Evolutionary conservation across 2,113 vertebrate species (phyloP), one percentile per base, ranked within the genome.

Genomic region (Passer montanus): DNA sequence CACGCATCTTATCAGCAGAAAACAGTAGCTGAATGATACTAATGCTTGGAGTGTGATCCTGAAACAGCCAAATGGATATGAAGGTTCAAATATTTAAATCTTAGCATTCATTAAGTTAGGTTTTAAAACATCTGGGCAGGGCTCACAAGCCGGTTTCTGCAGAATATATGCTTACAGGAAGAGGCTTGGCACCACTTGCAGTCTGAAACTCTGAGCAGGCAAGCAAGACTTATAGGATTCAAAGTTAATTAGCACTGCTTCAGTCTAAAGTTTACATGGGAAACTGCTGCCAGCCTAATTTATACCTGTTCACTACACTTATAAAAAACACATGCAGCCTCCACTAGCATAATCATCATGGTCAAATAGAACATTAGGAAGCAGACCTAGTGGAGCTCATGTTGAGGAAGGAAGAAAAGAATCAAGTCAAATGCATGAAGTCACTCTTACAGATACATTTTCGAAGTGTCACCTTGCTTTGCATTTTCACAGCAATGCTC

Each of bases 101-200:
- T 49, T 85, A 82, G 31, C 9, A 39, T 69, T 47, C 47, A 91
- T 78, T 67, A 88, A 76, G 19, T 53, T 53, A 37, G 33, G 27
- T 80, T 95, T 76, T 83, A 91, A 92, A 94, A 70, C 49, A 69
- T 20, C 43, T 79, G 79, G 78, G 90, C 72, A 83, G 82, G 87
- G 75, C 59, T 81, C 52, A 35, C 30, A 77, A 56, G 31, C 87
- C 92, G 88, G 79, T 90, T 95, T 77, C 92, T 88, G 75, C 68
- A 84, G 75, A 90, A 80, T 0, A 3, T 22, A 68, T 14, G 52
- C 86, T 92, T 80, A 92, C 10, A 8, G 59, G 89, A 94, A 93
- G 56, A 90, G 39, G 43, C 56, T 84, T 95, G 87, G 68, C 82
- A 93, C 49, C 28, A 70, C 47, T 50, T 7, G 12, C 31, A 50